phyloP scores from a whole-genome alignment of 2,113 vertebrate species.

The Verasper variegatus region DNA sequence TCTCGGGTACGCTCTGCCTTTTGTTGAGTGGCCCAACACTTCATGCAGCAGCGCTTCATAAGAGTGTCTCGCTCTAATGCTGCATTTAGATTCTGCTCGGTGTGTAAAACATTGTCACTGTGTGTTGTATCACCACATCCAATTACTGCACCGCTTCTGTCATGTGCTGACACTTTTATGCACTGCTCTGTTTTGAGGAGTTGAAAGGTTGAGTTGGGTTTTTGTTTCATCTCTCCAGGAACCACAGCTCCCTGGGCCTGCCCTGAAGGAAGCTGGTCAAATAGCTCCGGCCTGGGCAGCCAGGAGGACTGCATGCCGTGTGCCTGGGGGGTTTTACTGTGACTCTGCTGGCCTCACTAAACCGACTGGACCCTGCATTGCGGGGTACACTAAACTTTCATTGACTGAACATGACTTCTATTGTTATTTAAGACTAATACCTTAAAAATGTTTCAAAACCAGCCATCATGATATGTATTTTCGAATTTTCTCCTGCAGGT shows the following conservation, averaged over 20 bases:
- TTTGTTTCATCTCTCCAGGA: slow-evolving; percentile 75
- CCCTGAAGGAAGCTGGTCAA: slow-evolving; percentile 86
- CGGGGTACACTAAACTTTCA: slow-evolving; percentile 79
- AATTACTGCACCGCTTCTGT: slow-evolving; percentile 9
- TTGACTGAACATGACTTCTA: not conserved
- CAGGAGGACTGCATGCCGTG: slow-evolving; percentile 82
- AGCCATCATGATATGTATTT: not conserved
- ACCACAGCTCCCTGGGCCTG: slow-evolving; percentile 79
- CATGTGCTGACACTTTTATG: slow-evolving; percentile 10
- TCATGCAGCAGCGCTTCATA: slow-evolving; percentile 1
- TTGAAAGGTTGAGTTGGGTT: not conserved
- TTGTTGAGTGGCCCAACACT: not conserved
- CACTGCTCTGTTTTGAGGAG: not conserved
- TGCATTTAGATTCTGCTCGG: slow-evolving; percentile 3
- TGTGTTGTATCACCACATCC: not conserved
- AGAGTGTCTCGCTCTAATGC: not conserved
- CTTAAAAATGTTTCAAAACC: not conserved
- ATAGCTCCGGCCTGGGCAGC: slow-evolving; percentile 75
- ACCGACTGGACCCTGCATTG: slow-evolving; percentile 82
- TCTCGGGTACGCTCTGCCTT: slow-evolving; percentile 22
- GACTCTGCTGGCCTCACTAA: slow-evolving; percentile 70
- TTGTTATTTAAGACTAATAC: not conserved
- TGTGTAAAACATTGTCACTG: not conserved
- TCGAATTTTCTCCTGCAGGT: slow-evolving; percentile 53
- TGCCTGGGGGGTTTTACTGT: slow-evolving; percentile 83